Evolutionary conservation across 1,140 invertebrate genomes (phyloP), one percentile per base, ranked within the genome.

Genomic region (Eubasilissa regina): DNA sequence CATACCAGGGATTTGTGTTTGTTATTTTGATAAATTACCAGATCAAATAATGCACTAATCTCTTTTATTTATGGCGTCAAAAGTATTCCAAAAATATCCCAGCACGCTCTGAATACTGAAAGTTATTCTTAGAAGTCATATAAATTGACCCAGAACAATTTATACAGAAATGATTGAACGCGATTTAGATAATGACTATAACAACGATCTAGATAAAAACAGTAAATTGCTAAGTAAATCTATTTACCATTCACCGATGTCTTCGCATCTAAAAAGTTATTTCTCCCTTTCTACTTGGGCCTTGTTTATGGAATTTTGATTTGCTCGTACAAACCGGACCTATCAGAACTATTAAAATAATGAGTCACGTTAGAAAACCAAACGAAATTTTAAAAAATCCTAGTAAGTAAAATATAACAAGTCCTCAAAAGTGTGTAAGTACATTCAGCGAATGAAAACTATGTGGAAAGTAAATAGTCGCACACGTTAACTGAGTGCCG

Each of bases 351-450:
- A n/a, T 56, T 15, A 56, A 17, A 8, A 7, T 8, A 17, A 17
- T 56, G 53, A 56, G 15, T 56, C 53, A 56, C 53, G 53, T 56
- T 56, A 17, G n/a, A n/a, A 56, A 56, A 56, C 53, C n/a, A n/a
- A 51, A 3, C 48, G 8, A 51, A 13, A 13, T 51, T 51, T 51
- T 51, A 51, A 35, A 35, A 35, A 35, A 1, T 3, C 25, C 6
- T 6, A n/a, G n/a, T 35, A 35, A 35, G 25, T 35, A 35, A 35
- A 35, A 35, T 6, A 35, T 35, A 35, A 35, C 1, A 1, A 35
- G 1, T 35, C 6, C 1, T 35, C 25, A 6, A 35, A 35, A 35
- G 25, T 35, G 6, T 3, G 25, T 6, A 35, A 35, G 1, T 35
- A 6, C 6, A 6, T 35, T 1, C 6, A 35, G 6, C 1, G 25